Base-by-base conservation (phyloP, 2,888 invertebrate species). In the Agrochola circellaris region DNA sequence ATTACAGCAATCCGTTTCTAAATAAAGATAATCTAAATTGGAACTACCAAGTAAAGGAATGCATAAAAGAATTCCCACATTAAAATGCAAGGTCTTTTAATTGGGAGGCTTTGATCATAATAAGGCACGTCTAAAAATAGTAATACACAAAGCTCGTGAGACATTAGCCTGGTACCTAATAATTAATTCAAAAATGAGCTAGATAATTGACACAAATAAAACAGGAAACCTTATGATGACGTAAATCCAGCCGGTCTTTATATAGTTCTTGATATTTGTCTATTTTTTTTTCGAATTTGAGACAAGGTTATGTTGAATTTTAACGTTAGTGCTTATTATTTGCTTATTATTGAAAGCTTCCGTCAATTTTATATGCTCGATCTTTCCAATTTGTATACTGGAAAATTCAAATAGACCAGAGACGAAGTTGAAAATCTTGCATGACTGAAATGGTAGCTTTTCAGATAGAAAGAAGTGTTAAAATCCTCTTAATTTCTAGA, bases 31-130 rank as follows among this genome's bases (percentile, higher is more conserved):
- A 94, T 93, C 92, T 93, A 91, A 94, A 93, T 94, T 92, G 91
- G 87, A 90, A 89, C 89, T 91, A 92, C 93, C 91, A 90, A 92
- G 87, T 87, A 79, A 86, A 89, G 89, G 91, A 91, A 91, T 91
- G 90, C 86, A 90, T 90, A 90, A 89, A 85, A 92, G 90, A 91
- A 90, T 95, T 95, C 95, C 93, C 95, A 95, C 95, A 94, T 93
- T 94, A 94, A 91, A 91, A 93, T 87, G 87, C 95, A 93, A 95
- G 95, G 95, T 92, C 93, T 87, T 81, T 79, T 88, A 87, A 88
- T 88, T 86, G 83, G 82, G 83, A 77, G 79, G 78, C 82, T 87
- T 85, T 85, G 78, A 85, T 82, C 75, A 89, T 88, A 87, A 88
- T 83, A 86, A 87, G 77, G 74, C 81, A 88, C 84, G 76, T 82